phyloP scores from a whole-genome alignment of 64 coral and sea anemone species.

The Montipora capricornis region DNA sequence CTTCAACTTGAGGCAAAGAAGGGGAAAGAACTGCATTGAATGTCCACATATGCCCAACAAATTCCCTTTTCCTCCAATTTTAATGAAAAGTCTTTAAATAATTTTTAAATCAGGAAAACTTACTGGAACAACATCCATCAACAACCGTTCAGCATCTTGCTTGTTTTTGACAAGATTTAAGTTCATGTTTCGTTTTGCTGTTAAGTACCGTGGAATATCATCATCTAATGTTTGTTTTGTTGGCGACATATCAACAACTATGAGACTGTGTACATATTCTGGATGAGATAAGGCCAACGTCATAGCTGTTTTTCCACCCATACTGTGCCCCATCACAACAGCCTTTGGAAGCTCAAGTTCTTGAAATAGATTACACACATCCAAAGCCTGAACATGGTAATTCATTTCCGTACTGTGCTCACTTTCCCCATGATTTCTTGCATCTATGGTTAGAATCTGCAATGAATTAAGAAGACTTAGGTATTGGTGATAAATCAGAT shows the following conservation, averaged over 20 bases:
- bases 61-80: too few relatives aligned
- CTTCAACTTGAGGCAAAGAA: too few relatives aligned
- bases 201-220: conserved; percentile 78
- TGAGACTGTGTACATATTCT: conserved; percentile 75
- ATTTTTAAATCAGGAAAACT: conserved; percentile 50
- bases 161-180: conserved; percentile 70
- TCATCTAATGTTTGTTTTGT: conserved; percentile 56
- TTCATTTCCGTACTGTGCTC: conserved; percentile 80
- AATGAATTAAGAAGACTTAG: background rate
- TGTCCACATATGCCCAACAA: too few relatives aligned
- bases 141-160: conserved; percentile 83
- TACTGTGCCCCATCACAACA: conserved; percentile 92
- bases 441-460: conserved; percentile 89
- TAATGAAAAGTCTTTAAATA: background rate
- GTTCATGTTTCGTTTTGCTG: conserved; percentile 79
- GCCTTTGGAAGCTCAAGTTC: conserved; percentile 81
- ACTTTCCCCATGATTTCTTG: conserved; percentile 95
- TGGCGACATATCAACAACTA: conserved; percentile 82
- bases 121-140: conserved; percentile 77
- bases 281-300: conserved; percentile 82
- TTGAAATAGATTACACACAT: conserved; percentile 70
- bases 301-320: conserved; percentile 97
- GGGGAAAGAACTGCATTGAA: too few relatives aligned
- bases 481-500: background rate
- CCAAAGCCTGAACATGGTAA: conserved; percentile 72